A percentile compares a stretch with the other conserved stretches of the same genome.
Conservation (phyloP, 2,113 vertebrate genomes). For the Eretmochelys imbricata region DNA sequence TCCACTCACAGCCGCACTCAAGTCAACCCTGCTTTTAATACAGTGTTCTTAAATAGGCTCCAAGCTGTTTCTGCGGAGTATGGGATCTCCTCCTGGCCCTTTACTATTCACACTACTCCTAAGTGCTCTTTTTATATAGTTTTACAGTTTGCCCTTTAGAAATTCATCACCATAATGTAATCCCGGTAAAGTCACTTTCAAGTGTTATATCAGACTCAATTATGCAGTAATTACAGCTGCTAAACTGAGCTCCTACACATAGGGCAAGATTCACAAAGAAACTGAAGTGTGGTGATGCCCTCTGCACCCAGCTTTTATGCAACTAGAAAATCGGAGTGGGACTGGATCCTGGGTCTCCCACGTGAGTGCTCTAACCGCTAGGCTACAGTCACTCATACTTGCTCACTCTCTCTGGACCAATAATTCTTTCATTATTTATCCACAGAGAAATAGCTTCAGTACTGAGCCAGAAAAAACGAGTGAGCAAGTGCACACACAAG, state of each 20-base stretch:
- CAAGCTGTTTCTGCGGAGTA: not conserved
- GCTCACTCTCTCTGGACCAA: not conserved
- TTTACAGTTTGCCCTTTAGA: not conserved
- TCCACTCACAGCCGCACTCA: fast-evolving
- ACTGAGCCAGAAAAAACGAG: not conserved
- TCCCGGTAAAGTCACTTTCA: not conserved
- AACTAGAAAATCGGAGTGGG: not conserved
- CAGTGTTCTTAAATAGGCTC: fast-evolving
- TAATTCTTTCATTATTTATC: not conserved
- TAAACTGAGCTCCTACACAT: not conserved
- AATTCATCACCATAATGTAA: not conserved
- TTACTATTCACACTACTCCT: not conserved
- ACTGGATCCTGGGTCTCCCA: not conserved
- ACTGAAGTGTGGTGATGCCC: not conserved
- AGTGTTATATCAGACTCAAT: not conserved
- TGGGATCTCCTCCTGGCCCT: fast-evolving
- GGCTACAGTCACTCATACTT: not conserved
- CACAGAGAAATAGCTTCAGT: not conserved
- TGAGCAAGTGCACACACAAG: not conserved
- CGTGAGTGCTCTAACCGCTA: not conserved
- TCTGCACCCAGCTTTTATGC: not conserved
- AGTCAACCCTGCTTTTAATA: not conserved
- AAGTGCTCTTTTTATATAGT: not conserved
- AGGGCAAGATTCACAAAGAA: not conserved
- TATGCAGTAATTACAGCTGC: not conserved